These are phyloP conservation scores for Hemibagrus wyckioides DNA, from an alignment of 2,113 vertebrate genomes.

Conservation along the genomic window DNA sequence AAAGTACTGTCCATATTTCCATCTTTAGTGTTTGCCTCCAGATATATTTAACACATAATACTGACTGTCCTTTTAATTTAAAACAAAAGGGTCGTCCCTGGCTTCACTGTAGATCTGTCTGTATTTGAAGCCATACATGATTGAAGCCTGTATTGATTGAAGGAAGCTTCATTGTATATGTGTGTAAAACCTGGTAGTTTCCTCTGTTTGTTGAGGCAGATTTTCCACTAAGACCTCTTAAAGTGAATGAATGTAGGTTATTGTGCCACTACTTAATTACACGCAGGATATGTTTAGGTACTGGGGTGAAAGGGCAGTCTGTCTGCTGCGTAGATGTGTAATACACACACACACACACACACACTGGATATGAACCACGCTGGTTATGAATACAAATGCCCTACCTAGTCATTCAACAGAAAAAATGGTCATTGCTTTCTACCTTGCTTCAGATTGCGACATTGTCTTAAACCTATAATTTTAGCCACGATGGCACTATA, in stretches of 20 bases:
- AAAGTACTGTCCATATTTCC: neutral
- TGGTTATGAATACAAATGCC: neutral
- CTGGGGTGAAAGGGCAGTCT: conserved; percentile 31
- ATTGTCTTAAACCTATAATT: conserved; percentile 11
- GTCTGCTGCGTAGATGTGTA: conserved; percentile 1
- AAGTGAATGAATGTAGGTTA: conserved; percentile 42
- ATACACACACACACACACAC: conserved; percentile 8
- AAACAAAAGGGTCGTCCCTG: neutral
- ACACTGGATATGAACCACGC: neutral
- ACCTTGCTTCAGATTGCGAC: neutral
- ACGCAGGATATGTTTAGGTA: conserved; percentile 30
- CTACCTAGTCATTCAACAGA: neutral
- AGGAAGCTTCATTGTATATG: neutral
- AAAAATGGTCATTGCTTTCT: conserved; percentile 35
- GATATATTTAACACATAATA: neutral
- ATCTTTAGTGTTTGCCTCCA: neutral
- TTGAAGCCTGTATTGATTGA: neutral
- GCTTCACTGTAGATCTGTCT: neutral
- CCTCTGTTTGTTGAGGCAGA: neutral
- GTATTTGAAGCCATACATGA: neutral
- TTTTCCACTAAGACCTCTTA: neutral
- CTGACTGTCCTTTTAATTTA: neutral
- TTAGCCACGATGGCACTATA: neutral
- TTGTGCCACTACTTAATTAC: conserved; percentile 39
- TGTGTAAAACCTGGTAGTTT: neutral